Base-by-base conservation (phyloP, 2,797 vertebrate species). In the Dallia pectoralis region DNA sequence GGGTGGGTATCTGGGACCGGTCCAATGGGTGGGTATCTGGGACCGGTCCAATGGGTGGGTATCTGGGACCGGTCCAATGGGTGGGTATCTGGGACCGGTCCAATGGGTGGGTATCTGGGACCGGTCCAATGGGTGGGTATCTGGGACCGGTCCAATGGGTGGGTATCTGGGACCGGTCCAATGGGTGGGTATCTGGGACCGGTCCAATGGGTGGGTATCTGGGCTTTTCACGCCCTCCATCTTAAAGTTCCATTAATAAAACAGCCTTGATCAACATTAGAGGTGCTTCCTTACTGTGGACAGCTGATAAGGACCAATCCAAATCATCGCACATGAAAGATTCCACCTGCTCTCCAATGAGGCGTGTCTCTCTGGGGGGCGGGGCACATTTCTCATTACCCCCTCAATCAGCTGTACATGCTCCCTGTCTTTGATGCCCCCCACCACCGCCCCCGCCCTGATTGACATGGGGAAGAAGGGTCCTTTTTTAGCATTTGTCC, bases 391-490 rank as follows among this genome's bases (percentile, higher is more conserved):
- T 87, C 84, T 85, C 84, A 91, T 91, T 90, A 91, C 88, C 85
- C 87, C 88, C 86, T 82, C 77, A 40, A 9, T 90, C 85, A 89
- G 87, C 87, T 85, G 84, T 82, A 77, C 86, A 90, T 81, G 85
- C 85, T 82, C 71, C 51, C 76, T 77, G 88, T 77, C 82, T 79
- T 89, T 87, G 85, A 91, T 15, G 18, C 5, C 19, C 15, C 36
- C 8, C 30, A 30, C 82, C 78, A 82, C 75, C 78, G n/a, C n/a
- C n/a, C n/a, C n/a, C n/a, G n/a, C n/a, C 73, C 75, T 79, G 75
- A 77, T 84, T 84, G 89, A 88, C 85, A 48, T 15, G 44, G 48
- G 73, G 72, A 67, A 83, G 80, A 56, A 71, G 74, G 53, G 49
- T 62, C 80, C 48, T 77, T 88, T 65, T 69, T 87, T 44, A 19